Evolutionary conservation across 2,797 vertebrate species (phyloP), one percentile per base, ranked within the genome.

Genomic region (Spondyliosoma cantharus): DNA sequence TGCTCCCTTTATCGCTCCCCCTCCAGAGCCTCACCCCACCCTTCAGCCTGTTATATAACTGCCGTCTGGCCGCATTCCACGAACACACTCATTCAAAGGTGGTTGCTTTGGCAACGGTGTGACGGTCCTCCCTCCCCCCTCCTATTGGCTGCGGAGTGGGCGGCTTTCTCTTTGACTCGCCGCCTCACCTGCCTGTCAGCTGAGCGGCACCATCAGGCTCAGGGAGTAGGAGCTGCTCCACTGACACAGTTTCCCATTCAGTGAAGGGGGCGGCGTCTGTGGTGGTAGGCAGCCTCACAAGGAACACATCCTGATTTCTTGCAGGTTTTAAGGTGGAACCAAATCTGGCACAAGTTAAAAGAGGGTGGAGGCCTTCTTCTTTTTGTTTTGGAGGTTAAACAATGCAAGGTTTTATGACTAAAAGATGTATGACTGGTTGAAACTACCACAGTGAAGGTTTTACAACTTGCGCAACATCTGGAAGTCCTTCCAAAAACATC

Each of bases 181-280:
- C 42, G 8, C 24, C 90, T 90, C 89, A 83, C 84, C 85, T 90
- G 93, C 90, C 92, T 81, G 87, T 94, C 93, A 90, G 90, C 88
- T 85, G 92, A 89, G 90, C 42, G 25, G 74, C 85, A 80, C 66
- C 66, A 71, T 85, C 87, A 82, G 86, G 90, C 89, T 91, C 84
- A 83, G 64, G 45, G 78, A 87, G 83, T 81, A 84, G 63, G 80
- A 91, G 85, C 90, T 95, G 95, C 85, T 95, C 95, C 90, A 95
- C 94, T 95, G 95, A 95, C 95, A 95, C 94, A 94, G 89, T 95
- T 95, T 94, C 87, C 71, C 87, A 84, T 76, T 90, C 76, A 91
- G 86, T 50, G 67, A 63, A 69, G 49, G 68, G 42, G 88, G 88
- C 66, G 84, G 90, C 1, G 49, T 81, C 63, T 65, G 74, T 32